Conservation (phyloP, 1,140 invertebrate genomes). For the Aphaenogaster rudis region DNA sequence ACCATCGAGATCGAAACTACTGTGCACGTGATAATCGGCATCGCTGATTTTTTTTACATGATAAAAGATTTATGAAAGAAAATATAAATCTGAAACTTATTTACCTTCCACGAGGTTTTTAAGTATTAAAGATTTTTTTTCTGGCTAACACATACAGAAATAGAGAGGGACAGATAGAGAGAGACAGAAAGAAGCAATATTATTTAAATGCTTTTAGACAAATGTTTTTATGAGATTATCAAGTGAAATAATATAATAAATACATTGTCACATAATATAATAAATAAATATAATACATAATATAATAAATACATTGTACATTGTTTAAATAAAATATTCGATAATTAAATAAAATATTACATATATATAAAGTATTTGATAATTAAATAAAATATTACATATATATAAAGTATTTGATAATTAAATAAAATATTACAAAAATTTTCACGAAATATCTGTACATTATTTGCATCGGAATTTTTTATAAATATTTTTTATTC, state of each 20-base stretch:
- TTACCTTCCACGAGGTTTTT: background rate
- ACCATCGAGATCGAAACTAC: constrained; percentile 1
- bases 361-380: too few relatives aligned
- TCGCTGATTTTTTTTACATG: background rate
- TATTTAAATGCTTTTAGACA: background rate
- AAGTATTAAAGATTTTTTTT: background rate
- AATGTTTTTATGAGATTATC: background rate
- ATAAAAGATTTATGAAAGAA: background rate
- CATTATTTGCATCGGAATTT: background rate
- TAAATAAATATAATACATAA: too few relatives aligned
- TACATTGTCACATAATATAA: background rate
- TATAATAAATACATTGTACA: too few relatives aligned
- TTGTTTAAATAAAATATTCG: too few relatives aligned
- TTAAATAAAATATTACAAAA: background rate
- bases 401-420: too few relatives aligned
- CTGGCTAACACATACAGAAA: background rate
- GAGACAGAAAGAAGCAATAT: background rate
- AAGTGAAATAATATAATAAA: background rate
- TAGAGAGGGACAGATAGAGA: background rate
- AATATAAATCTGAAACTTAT: background rate
- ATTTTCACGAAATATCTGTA: background rate
- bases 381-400: too few relatives aligned
- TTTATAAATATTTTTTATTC: background rate
- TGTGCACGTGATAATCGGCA: background rate
- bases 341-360: too few relatives aligned